Base-by-base conservation (phyloP, 2,888 invertebrate species). In the Cryptocephalus primarius region DNA sequence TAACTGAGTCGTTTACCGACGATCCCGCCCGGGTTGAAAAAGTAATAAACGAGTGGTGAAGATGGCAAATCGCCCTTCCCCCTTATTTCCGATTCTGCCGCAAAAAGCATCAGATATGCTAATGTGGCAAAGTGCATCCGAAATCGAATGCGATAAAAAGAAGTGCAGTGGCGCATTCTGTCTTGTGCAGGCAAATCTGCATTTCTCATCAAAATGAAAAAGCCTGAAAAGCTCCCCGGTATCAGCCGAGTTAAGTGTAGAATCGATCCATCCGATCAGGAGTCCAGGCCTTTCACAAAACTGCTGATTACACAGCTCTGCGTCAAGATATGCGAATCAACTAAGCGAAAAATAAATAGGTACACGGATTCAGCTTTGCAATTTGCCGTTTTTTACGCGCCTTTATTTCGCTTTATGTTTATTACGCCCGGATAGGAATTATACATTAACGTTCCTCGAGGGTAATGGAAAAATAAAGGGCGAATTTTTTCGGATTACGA, bases 261-360 rank as follows among this genome's bases (percentile, higher is more conserved):
- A 59, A 61, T 61, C 22, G 22, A 22, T 22, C 22, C 22, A 6
- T 22, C 22, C 22, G 22, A 22, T 22, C 22, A 22, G 55, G 48
- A 53, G 54, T 55, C 54, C 54, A 50, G 51, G 46, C 51, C 33
- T 22, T 22, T 22, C 22, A 40, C 40, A 22, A 58, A 61, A 61
- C 58, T 59, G 62, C 62, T 62, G 60, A 61, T 62, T 61, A 60
- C 58, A 55, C 56, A 51, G 53, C 55, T 50, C 50, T 42, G 34
- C 46, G 50, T 42, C 50, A 42, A 52, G 54, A 54, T 50, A 51
- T 48, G 49, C 47, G 53, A 49, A 50, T 54, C 50, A 46, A 46
- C 54, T 47, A 48, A 49, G 49, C 51, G 54, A 49, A 50, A 51
- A 54, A 54, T 54, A 54, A 54, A 52, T 52, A 52, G 54, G 50